Percentiles rank a stretch among this genome's conserved stretches.
phyloP scores from a whole-genome alignment of 2,888 invertebrate genomes.

The Choristoneura rosaceana region DNA sequence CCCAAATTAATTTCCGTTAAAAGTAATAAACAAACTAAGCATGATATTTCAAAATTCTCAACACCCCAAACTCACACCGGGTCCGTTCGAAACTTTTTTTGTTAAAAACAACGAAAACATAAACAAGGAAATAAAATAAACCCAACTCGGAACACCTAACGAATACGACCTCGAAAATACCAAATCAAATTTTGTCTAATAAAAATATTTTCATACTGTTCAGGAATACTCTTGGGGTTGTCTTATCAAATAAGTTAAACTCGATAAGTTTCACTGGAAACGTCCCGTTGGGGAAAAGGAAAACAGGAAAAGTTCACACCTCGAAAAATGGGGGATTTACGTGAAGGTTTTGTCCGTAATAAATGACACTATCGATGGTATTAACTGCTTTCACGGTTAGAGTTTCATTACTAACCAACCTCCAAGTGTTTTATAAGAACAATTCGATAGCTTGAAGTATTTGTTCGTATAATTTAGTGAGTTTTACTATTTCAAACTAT shows the following conservation, averaged over 20 bases:
- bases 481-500: too few relatives aligned
- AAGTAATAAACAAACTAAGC: slow-evolving; percentile 4
- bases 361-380: slow-evolving; percentile 15
- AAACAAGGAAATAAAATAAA: slow-evolving; percentile 22
- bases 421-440: not conserved
- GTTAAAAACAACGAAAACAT: slow-evolving; percentile 21
- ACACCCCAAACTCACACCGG: slow-evolving; percentile 5
- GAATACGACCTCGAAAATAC: slow-evolving; percentile 31
- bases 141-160: slow-evolving; percentile 25
- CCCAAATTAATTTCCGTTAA: not conserved
- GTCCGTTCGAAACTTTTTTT: slow-evolving; percentile 8
- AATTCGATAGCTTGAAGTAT: not conserved
- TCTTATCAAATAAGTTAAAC: slow-evolving; percentile 75
- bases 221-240: slow-evolving; percentile 44
- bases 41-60: slow-evolving; percentile 1
- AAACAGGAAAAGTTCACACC: slow-evolving; percentile 58
- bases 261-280: slow-evolving; percentile 66
- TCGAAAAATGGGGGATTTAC: slow-evolving; percentile 52
- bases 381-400: slow-evolving; percentile 8
- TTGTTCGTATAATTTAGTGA: not conserved
- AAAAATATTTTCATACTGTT: slow-evolving; percentile 50
- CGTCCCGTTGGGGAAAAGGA: slow-evolving; percentile 53
- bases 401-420: not conserved
- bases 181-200: slow-evolving; percentile 48
- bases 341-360: slow-evolving; percentile 33